Conservation (phyloP, 2,797 vertebrate genomes). For the Apodemus agrarius region DNA sequence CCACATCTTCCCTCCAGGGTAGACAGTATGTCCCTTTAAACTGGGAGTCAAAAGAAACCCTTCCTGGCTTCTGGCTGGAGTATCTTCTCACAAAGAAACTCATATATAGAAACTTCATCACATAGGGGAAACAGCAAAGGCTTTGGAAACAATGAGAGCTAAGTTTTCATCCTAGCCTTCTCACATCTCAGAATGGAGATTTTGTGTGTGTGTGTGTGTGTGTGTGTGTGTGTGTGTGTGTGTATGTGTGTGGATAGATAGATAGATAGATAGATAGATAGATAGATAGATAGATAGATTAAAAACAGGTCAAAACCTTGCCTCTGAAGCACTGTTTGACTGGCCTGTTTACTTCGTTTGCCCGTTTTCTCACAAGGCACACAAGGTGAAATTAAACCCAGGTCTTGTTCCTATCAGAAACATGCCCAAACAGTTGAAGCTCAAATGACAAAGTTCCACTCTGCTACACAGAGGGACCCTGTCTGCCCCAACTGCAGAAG, state of each 20-base stretch:
- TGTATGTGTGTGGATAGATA: too few species aligned
- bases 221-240: too few species aligned
- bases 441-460: slow-evolving; percentile 7
- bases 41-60: background rate
- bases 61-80: background rate
- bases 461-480: background rate
- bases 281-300: too few species aligned
- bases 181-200: background rate
- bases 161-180: background rate
- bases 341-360: background rate
- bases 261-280: too few species aligned
- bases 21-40: background rate
- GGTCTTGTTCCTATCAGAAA: background rate
- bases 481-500: background rate
- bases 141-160: background rate
- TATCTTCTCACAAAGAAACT: background rate
- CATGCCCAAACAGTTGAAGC: background rate
- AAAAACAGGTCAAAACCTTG: background rate
- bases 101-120: background rate
- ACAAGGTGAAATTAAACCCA: background rate
- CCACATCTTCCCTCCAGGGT: background rate
- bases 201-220: too few species aligned
- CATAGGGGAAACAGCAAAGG: background rate
- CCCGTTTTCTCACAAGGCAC: slow-evolving; percentile 17
- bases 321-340: slow-evolving; percentile 42